Evolutionary conservation across 2,797 vertebrate species (phyloP), one percentile per base, ranked within the genome.

Genomic region (Chelon labrosus): DNA sequence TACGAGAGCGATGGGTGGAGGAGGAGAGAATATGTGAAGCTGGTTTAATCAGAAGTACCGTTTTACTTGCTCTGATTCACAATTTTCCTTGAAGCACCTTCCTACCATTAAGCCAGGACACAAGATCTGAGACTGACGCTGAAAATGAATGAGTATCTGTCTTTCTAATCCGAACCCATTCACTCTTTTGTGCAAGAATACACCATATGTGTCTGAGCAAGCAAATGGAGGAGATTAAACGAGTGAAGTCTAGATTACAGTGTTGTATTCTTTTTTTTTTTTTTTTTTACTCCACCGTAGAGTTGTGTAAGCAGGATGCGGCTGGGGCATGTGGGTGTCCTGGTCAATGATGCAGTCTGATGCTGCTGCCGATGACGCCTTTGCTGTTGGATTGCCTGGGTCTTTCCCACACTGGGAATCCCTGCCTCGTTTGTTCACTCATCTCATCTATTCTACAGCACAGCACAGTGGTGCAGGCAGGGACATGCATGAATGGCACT

Each of bases 331-430:
- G 89, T 89, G 86, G 85, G 85, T 88, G 85, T 88, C 77, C 71
- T 91, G 83, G 80, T 90, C 85, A 88, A 49, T 88, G 85, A 88
- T 88, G 81, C 76, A 77, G 62, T 81, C 79, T 82, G 79, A 63
- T 77, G 80, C 72, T 82, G 78, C 80, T 76, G 82, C 79, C 81
- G 86, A 85, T 93, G 92, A 93, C 82, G 89, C 80, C 67, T 82
- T 87, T 86, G 80, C 87, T 85, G 85, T 87, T 91, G 88, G 86
- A 76, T 75, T 82, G 82, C 84, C 65, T 69, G 87, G 91, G 91
- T 90, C 84, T 91, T 87, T 82, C 91, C 89, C 80, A 75, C 84
- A 51, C 70, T 88, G 93, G 93, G 92, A 95, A 90, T 94, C 92
- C 93, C 92, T 90, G 76, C 84, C 72, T 86, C 57, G 52, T 74